phyloP scores from a whole-genome alignment of 2,888 invertebrate species.

The Nephrotoma appendiculata region DNA sequence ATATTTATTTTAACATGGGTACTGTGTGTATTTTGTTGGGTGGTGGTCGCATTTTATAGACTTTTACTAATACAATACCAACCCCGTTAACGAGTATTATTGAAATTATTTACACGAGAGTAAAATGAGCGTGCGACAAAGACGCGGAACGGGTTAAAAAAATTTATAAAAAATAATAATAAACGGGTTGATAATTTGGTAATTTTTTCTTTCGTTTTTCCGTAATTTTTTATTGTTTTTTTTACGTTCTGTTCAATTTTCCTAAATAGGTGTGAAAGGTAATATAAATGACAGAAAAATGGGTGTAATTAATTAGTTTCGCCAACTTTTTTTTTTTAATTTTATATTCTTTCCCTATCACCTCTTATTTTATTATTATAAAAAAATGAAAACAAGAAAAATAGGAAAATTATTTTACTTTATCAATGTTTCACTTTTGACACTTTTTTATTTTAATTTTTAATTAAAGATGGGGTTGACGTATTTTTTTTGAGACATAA shows the following conservation, averaged over 20 bases:
- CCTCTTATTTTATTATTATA: neutral
- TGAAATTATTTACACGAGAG: neutral
- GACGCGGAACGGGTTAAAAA: neutral
- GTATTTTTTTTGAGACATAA: neutral
- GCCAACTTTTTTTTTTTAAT: constrained; percentile 3
- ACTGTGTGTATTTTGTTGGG: neutral
- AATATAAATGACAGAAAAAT: constrained; percentile 6
- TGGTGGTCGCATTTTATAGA: neutral
- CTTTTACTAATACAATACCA: neutral
- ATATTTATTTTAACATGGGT: neutral
- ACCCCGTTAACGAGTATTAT: neutral
- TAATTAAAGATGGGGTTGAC: constrained; percentile 2
- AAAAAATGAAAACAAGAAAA: neutral
- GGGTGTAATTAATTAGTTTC: constrained; percentile 6
- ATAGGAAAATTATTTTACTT: neutral
- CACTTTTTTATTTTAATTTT: neutral
- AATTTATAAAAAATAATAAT: neutral
- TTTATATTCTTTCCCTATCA: constrained; percentile 2
- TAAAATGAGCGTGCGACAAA: neutral
- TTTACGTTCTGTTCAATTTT: neutral
- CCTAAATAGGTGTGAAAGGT: constrained; percentile 5
- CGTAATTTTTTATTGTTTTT: neutral
- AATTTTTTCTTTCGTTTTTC: neutral
- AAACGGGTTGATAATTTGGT: constrained; percentile 3
- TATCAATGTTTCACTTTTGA: constrained; percentile 4